Percentiles rank a stretch among this genome's conserved stretches.
Conservation (phyloP, 1,140 invertebrate species). For the Bombus haemorrhoidalis region DNA sequence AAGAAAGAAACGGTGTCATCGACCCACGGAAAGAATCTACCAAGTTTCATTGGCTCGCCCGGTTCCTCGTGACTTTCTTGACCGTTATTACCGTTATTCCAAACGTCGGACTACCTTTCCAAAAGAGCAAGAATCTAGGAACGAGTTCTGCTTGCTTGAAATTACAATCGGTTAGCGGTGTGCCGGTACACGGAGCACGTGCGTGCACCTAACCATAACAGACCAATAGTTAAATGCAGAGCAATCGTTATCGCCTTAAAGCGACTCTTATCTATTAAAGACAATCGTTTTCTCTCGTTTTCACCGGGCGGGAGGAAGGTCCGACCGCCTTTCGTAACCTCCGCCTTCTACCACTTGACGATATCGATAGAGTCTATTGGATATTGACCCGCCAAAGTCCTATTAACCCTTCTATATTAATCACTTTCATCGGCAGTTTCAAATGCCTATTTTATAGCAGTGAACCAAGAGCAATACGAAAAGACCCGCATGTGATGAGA, state of each 20-base stretch:
- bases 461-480: no score
- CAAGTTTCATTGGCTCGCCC: conserved; percentile 50
- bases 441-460: neutral
- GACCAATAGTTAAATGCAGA: neutral
- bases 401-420: neutral
- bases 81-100: conserved; percentile 78
- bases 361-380: neutral
- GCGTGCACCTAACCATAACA: neutral
- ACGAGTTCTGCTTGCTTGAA: conserved; percentile 74
- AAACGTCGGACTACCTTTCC: conserved; percentile 74
- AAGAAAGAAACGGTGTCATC: conserved; percentile 57
- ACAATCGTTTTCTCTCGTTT: neutral
- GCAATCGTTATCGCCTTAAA: conserved; percentile 8
- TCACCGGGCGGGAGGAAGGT: neutral
- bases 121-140: conserved; percentile 77
- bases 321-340: neutral
- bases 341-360: neutral
- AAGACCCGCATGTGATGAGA: accelerated
- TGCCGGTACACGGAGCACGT: conserved; percentile 14
- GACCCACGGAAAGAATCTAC: conserved; percentile 53
- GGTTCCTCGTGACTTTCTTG: conserved; percentile 68
- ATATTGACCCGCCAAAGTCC: neutral
- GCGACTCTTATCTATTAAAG: neutral
- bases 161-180: conserved; percentile 60
- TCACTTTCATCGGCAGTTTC: neutral